phyloP scores from a whole-genome alignment of 2,888 invertebrate species.

The Spilarctia lutea region DNA sequence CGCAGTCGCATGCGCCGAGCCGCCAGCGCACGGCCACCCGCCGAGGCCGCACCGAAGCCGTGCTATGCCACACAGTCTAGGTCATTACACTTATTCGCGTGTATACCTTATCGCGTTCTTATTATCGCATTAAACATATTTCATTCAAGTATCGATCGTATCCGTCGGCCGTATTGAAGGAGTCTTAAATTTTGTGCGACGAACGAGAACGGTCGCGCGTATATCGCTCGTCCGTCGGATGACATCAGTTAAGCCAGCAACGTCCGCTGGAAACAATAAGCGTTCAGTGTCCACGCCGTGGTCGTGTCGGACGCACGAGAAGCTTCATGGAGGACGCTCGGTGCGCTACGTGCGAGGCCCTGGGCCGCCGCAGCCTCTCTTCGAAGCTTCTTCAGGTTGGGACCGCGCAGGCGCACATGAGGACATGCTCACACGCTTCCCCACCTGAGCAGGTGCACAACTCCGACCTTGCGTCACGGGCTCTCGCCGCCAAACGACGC shows the following conservation, averaged over 20 bases:
- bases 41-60: slow-evolving; percentile 80
- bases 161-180: slow-evolving; percentile 65
- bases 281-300: slow-evolving; percentile 83
- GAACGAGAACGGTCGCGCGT: slow-evolving; percentile 77
- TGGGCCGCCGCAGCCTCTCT: slow-evolving; percentile 78
- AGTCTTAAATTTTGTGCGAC: slow-evolving; percentile 77
- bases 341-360: slow-evolving; percentile 82
- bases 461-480: slow-evolving; percentile 76
- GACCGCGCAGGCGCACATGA: slow-evolving; percentile 83
- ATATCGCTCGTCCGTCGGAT: slow-evolving; percentile 78
- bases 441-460: slow-evolving; percentile 71
- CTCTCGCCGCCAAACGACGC: slow-evolving; percentile 81
- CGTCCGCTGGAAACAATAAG: slow-evolving; percentile 82
- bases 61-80: slow-evolving; percentile 75
- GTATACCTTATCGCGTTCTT: slow-evolving; percentile 81
- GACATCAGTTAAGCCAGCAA: slow-evolving; percentile 85
- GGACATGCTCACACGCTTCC: slow-evolving; percentile 73
- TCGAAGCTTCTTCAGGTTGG: slow-evolving; percentile 83
- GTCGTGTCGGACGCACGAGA: slow-evolving; percentile 82
- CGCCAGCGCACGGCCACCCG: slow-evolving; percentile 79
- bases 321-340: slow-evolving; percentile 82
- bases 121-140: slow-evolving; percentile 85
- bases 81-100: slow-evolving; percentile 84
- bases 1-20: slow-evolving; percentile 80
- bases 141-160: slow-evolving; percentile 80